Evolutionary conservation across 2,797 vertebrate genomes (phyloP).

Genomic region (Clarias laeviceps): DNA sequence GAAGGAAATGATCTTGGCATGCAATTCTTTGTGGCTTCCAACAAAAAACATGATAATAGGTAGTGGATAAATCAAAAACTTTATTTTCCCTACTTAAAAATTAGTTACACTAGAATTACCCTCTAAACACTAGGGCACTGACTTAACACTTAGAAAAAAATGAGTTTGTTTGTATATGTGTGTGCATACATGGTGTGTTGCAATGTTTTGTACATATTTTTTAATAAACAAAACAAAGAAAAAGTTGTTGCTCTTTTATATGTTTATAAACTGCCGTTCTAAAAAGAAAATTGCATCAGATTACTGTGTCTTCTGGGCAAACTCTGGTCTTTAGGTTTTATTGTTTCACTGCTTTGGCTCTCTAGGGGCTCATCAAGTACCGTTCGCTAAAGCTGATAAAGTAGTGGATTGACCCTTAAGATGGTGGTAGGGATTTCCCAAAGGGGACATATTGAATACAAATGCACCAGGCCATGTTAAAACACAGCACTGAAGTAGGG

Average conservation of each 20-base stretch:
- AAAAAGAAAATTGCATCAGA: background rate
- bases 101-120: background rate
- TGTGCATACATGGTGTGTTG: background rate
- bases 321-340: background rate
- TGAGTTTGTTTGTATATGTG: background rate
- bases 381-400: background rate
- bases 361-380: background rate
- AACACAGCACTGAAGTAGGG: no score
- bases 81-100: background rate
- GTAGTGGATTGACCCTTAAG: background rate
- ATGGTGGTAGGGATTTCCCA: constrained; percentile 1
- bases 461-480: background rate
- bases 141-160: background rate
- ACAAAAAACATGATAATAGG: background rate
- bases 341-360: background rate
- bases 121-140: background rate
- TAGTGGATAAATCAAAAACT: background rate
- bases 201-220: background rate
- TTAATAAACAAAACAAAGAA: background rate
- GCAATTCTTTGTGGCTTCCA: background rate
- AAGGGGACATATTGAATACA: background rate
- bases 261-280: background rate
- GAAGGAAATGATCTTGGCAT: background rate
- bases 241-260: background rate
- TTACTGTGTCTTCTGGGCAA: background rate